These are phyloP conservation scores for Gymnothorax javanicus DNA, from an alignment of 2,797 vertebrate species.

Conservation along the genomic window DNA sequence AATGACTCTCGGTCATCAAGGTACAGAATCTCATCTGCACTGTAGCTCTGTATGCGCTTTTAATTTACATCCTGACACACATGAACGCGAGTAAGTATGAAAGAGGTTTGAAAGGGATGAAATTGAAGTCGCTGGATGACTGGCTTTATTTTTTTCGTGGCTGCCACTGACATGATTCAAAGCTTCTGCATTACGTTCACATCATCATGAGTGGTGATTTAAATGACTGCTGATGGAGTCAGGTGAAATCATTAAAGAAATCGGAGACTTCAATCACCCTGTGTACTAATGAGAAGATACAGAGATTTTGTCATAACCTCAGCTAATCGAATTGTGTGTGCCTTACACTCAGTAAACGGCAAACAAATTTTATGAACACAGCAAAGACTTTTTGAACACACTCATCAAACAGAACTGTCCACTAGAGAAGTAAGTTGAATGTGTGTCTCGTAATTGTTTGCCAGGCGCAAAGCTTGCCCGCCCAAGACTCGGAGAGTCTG, in stretches of 20 bases:
- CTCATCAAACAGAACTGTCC: background rate
- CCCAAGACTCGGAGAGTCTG: background rate
- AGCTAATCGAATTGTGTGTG: background rate
- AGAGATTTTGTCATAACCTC: background rate
- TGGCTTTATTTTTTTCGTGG: background rate
- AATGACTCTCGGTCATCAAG: background rate
- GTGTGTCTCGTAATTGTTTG: constrained; percentile 15
- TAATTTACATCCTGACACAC: background rate
- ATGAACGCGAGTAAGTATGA: background rate
- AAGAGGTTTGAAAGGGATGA: background rate
- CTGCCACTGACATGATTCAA: background rate
- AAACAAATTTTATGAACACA: background rate
- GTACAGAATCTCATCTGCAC: constrained; percentile 15
- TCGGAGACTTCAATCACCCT: background rate
- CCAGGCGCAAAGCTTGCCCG: constrained; percentile 12
- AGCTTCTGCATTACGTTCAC: background rate
- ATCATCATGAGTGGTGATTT: background rate
- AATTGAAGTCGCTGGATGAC: background rate
- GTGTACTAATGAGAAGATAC: background rate
- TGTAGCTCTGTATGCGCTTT: background rate
- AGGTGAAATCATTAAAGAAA: background rate
- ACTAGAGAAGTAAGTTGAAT: background rate
- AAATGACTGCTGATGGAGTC: background rate
- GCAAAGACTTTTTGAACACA: background rate
- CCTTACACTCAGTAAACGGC: background rate